Evolutionary conservation across 2,797 vertebrate genomes (phyloP), one percentile per base, ranked within the genome.

Genomic region (Bradypodion pumilum): DNA sequence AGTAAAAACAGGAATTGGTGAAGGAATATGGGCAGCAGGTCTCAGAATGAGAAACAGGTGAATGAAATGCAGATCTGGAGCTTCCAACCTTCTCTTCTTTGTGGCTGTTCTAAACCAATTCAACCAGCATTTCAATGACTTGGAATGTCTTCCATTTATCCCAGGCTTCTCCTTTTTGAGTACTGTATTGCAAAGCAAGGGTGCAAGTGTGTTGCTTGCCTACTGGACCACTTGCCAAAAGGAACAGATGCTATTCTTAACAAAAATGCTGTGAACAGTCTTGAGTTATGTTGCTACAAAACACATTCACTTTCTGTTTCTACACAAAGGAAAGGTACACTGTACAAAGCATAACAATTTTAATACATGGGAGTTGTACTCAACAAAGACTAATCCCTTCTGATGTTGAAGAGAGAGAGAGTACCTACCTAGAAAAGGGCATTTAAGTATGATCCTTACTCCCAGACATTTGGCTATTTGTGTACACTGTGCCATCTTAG

Each of bases 21-120:
- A 37, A 10, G 66, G 59, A 46, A n/a, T 21, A 21, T 44, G 59
- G 68, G 65, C 52, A 68, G 37, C 6, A 37, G 40, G 52, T 40
- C 42, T 69, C 32, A 32, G 46, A 42, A 80, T 59, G 46, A 74
- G 40, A 81, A 84, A 23, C 73, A 72, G 44, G 73, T 84, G 66
- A 75, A 74, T 25, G 40, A 81, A 78, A 78, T 4, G 7, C 42
- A 73, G 15, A 16, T 63, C 12, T 23, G 63, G 27, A 60, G 65
- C 66, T 42, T 65, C 21, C 9, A 63, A 29, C 46, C 16, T 42
- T n/a, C 23, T 16, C 59, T 60, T 16, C 60, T 66, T 52, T 35
- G 29, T 29, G 21, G 37, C 32, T 44, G 13, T 46, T n/a, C 1
- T 56, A 56, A 15, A 52, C 29, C 63, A 37, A 15, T 63, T n/a